Evolutionary conservation across 2,888 invertebrate genomes (phyloP).

Genomic region (Panorpa germanica): DNA sequence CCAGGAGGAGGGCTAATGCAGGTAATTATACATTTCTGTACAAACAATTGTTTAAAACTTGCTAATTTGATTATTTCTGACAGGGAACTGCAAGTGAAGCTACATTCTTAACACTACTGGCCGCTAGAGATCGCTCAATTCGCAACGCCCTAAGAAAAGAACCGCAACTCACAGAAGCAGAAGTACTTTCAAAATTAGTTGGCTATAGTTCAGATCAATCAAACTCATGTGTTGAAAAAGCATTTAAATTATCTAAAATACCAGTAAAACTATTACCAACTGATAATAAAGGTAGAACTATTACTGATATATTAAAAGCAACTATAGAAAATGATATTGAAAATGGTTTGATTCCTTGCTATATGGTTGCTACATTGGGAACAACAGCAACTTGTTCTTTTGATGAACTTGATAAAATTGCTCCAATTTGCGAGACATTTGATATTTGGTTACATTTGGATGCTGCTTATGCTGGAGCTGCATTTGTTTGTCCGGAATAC

Average conservation of each 20-base stretch:
- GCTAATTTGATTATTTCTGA: constrained; percentile 61
- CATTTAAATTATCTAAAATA: constrained; percentile 62
- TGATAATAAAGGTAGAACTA: constrained; percentile 44
- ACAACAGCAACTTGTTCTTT: constrained; percentile 78
- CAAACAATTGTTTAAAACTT: too few relatives aligned
- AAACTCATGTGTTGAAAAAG: constrained; percentile 79
- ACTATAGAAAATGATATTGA: constrained; percentile 59
- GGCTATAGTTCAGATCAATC: constrained; percentile 77
- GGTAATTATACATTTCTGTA: constrained; percentile 25
- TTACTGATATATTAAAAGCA: constrained; percentile 42
- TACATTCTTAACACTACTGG: constrained; percentile 62
- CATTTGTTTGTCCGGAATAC: constrained; percentile 84
- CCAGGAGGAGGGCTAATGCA: constrained; percentile 55
- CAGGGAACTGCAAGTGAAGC: constrained; percentile 88
- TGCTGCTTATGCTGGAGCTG: constrained; percentile 88
- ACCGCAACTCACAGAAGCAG: constrained; percentile 39
- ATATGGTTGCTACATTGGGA: constrained; percentile 67
- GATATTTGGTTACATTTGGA: constrained; percentile 87
- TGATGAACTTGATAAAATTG: constrained; percentile 70
- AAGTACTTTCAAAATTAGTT: constrained; percentile 48
- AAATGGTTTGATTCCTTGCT: constrained; percentile 72
- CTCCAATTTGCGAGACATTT: constrained; percentile 55
- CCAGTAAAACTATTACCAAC: constrained; percentile 51
- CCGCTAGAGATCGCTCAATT: constrained; percentile 51
- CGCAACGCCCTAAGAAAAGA: constrained; percentile 30